Evolutionary conservation across 2,797 vertebrate genomes (phyloP).

Genomic region (Telmatherina bonti): DNA sequence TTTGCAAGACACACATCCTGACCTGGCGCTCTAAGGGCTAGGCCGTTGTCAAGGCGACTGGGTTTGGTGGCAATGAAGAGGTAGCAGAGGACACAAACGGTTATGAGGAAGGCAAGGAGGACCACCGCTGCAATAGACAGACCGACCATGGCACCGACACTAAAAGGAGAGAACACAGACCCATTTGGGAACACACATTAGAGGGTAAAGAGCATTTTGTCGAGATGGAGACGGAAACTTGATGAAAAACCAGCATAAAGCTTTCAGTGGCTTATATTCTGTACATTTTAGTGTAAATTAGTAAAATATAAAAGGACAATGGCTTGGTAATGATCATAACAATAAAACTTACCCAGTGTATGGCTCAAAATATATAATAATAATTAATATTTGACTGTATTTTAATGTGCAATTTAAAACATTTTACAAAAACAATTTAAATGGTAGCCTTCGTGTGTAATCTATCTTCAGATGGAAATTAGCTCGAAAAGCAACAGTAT

Average conservation of each 20-base stretch:
- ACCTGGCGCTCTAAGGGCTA: constrained; percentile 88
- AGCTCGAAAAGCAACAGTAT: too few species aligned
- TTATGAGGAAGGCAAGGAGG: constrained; percentile 92
- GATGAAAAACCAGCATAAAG: background rate
- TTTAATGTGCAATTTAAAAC: too few species aligned
- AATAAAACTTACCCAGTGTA: background rate
- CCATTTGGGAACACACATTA: background rate
- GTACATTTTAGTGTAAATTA: background rate
- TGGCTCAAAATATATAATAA: too few species aligned
- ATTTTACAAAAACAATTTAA: too few species aligned
- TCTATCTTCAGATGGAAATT: too few species aligned
- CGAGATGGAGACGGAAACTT: background rate
- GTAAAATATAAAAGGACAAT: background rate
- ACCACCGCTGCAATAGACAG: constrained; percentile 92
- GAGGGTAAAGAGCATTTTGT: background rate
- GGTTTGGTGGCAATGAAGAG: constrained; percentile 95
- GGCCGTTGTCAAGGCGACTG: constrained; percentile 87
- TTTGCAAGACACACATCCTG: constrained; percentile 43
- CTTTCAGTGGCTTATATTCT: background rate
- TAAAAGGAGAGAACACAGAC: constrained; percentile 54
- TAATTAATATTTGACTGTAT: too few species aligned
- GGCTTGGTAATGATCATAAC: too few species aligned
- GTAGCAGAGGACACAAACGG: constrained; percentile 93
- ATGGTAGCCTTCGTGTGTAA: too few species aligned
- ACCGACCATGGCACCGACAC: constrained; percentile 91